A percentile compares a stretch with the other conserved stretches of the same genome.
These are phyloP conservation scores for Xenopus borealis DNA, from an alignment of 2,113 vertebrate genomes.

Conservation along the genomic window DNA sequence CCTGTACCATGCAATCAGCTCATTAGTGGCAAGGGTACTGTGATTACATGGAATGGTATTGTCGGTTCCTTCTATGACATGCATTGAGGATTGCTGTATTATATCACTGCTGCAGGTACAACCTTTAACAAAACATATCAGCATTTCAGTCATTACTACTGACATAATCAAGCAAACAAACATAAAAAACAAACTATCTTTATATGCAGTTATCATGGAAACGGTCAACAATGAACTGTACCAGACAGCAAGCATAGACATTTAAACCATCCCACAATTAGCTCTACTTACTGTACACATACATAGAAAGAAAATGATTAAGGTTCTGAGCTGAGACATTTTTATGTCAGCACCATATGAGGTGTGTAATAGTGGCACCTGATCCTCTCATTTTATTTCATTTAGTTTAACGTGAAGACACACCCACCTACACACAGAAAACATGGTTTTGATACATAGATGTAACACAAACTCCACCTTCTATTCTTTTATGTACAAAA, in stretches of 20 bases:
- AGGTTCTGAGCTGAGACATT: neutral
- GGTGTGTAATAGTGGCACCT: neutral
- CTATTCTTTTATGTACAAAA: no score
- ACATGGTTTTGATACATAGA: neutral
- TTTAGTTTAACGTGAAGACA: neutral
- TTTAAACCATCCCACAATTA: neutral
- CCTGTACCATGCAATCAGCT: slow-evolving; percentile 18
- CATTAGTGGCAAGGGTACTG: neutral
- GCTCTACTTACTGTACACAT: neutral
- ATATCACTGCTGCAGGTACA: slow-evolving; percentile 3
- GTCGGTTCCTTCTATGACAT: neutral
- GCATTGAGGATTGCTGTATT: neutral
- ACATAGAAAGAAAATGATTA: slow-evolving; percentile 9
- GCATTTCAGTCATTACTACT: no score
- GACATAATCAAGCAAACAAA: no score
- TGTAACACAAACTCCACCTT: no score
- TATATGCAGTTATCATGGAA: no score
- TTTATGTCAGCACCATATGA: neutral
- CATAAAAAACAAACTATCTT: no score
- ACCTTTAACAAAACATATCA: neutral
- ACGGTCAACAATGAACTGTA: no score
- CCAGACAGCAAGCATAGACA: no score
- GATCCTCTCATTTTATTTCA: neutral
- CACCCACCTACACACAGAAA: neutral
- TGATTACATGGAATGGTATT: slow-evolving; percentile 14